Percentiles rank a stretch among this genome's conserved stretches.
Conservation (phyloP, 2,797 vertebrate genomes). For the Benthosema pterotum region DNA sequence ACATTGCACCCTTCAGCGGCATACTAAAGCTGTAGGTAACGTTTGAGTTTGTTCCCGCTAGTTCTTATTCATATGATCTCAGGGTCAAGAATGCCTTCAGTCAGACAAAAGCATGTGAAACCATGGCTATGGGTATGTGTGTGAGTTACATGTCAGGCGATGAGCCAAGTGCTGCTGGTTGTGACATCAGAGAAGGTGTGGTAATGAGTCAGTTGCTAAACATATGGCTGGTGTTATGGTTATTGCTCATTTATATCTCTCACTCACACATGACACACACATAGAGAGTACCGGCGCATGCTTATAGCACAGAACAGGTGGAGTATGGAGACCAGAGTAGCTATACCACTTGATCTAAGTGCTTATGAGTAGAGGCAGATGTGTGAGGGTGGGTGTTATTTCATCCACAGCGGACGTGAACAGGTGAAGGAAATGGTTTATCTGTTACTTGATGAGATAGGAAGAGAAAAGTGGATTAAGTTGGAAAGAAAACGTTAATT, state of each 20-base stretch:
- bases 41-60: not conserved
- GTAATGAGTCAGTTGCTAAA: slow-evolving; percentile 41
- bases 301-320: slow-evolving; percentile 28
- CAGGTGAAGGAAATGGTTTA: too few species aligned
- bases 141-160: slow-evolving; percentile 19
- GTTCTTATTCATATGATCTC: slow-evolving; percentile 11
- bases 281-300: slow-evolving; percentile 8
- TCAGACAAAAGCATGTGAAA: slow-evolving; percentile 21
- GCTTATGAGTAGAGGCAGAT: not conserved
- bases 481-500: too few species aligned
- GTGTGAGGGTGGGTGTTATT: not conserved
- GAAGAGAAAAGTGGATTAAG: too few species aligned
- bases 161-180: slow-evolving; percentile 11
- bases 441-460: too few species aligned
- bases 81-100: slow-evolving; percentile 1
- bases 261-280: not conserved
- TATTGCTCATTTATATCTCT: slow-evolving; percentile 12
- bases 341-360: slow-evolving; percentile 10
- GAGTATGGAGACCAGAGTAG: not conserved
- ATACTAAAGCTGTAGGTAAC: slow-evolving; percentile 21
- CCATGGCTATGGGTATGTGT: not conserved
- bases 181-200: slow-evolving; percentile 39
- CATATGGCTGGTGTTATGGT: slow-evolving; percentile 41
- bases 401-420: too few species aligned
- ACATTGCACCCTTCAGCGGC: slow-evolving; percentile 32